Evolutionary conservation across 1,140 invertebrate species (phyloP), one percentile per base, ranked within the genome.

Genomic region (Anagrus nilaparvatae): DNA sequence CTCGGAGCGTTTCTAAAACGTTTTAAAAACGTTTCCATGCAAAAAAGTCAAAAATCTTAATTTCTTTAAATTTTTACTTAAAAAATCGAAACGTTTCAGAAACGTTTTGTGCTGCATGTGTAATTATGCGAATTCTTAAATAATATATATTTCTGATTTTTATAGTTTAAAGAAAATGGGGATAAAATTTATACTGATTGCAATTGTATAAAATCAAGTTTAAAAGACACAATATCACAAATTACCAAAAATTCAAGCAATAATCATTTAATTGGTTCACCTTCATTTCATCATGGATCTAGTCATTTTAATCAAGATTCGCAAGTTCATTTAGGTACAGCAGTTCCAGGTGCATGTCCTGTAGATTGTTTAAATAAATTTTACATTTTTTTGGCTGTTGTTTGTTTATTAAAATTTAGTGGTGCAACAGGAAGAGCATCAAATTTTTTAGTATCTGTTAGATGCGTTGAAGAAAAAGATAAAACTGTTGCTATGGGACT

Each of bases 401-500:
- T 81, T 33, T 82, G 79, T 53, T 56, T 79, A 5, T 51, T 81
- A 0, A 81, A 81, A 44, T 79, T 82, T 49, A 72, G 71, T 27
- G 78, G 78, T 6, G 75, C 79, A 3, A 77, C 78, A 1, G 79
- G 79, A 31, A 63, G 78, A 58, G 76, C 78, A 1, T 78, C 77
- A 0, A 81, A 81, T 50, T 81, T 81, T 47, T 55, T 82, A 10
- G 77, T 82, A 0, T 74, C 75, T 2, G 76, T 82, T 2, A 72
- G 77, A 53, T 81, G 79, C 56, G 78, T 82, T 1, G 77, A 79
- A 8, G 79, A 82, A 49, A 76, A 77, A 53, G 80, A 82, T 53
- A 82, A 82, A 54, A 69, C 79, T 1, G 77, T 80, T 0, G 76
- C 80, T 0, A 79, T 82, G 74, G 79, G 78, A 21, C 76, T 82